Conservation (phyloP, 2,888 invertebrate species). For the Syrista parreyssii region DNA sequence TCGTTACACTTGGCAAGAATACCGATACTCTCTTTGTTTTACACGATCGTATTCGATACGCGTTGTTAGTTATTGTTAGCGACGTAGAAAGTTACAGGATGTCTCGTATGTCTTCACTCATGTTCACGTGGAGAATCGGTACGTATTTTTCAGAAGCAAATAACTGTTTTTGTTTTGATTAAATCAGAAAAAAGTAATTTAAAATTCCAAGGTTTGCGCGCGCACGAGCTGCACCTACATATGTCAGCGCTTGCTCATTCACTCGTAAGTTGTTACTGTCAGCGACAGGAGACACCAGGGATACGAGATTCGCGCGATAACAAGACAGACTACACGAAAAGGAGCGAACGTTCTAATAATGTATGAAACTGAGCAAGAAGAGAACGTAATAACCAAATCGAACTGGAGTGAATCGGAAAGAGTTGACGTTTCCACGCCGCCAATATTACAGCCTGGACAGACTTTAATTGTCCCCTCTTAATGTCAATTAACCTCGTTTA, state of each 20-base stretch:
- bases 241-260: neutral
- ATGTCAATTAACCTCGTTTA: conserved; percentile 54
- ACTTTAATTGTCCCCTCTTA: conserved; percentile 49
- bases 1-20: neutral
- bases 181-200: neutral
- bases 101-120: neutral
- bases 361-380: neutral
- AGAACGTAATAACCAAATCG: conserved; percentile 30
- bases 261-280: neutral
- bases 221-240: neutral
- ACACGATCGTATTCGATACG: neutral
- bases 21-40: neutral
- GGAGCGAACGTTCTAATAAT: neutral
- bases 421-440: conserved; percentile 28
- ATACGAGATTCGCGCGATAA: neutral
- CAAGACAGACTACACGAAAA: neutral
- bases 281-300: neutral
- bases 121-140: neutral
- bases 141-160: neutral
- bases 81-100: neutral
- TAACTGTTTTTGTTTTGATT: neutral
- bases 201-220: neutral
- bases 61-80: neutral
- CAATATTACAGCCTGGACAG: conserved; percentile 23
- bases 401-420: conserved; percentile 42